Evolutionary conservation across 2,888 invertebrate genomes (phyloP).

Genomic region (Helleia helle): DNA sequence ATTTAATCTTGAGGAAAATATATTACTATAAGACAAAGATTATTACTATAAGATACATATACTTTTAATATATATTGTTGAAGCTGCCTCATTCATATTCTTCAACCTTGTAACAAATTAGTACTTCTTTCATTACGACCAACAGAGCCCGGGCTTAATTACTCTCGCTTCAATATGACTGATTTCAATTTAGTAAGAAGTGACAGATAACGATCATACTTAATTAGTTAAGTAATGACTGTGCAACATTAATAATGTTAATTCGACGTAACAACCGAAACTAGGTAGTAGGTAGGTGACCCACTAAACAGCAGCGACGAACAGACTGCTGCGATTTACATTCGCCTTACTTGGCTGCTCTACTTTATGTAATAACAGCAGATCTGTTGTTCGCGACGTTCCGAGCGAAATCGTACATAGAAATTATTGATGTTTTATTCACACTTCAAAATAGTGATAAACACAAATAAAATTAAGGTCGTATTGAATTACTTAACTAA

Average conservation of each 20-base stretch:
- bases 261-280: constrained; percentile 5
- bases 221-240: constrained; percentile 5
- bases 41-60: no score
- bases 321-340: constrained; percentile 2
- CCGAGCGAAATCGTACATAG: not conserved
- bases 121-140: constrained; percentile 9
- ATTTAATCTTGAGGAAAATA: no score
- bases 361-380: constrained; percentile 4
- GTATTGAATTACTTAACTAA: not conserved
- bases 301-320: constrained; percentile 1
- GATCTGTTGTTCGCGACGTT: not conserved
- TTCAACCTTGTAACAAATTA: constrained; percentile 19
- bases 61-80: not conserved
- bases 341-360: not conserved
- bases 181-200: constrained; percentile 7
- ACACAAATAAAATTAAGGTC: not conserved
- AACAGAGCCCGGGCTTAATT: constrained; percentile 3
- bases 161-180: constrained; percentile 7
- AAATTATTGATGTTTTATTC: not conserved
- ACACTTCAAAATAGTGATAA: no score
- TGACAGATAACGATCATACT: constrained; percentile 4
- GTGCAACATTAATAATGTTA: constrained; percentile 6
- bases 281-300: constrained; percentile 8
- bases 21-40: no score
- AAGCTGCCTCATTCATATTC: constrained; percentile 19